Evolutionary conservation across 2,888 invertebrate species (phyloP), one percentile per base, ranked within the genome.

Genomic region (Eristalis intricaria): DNA sequence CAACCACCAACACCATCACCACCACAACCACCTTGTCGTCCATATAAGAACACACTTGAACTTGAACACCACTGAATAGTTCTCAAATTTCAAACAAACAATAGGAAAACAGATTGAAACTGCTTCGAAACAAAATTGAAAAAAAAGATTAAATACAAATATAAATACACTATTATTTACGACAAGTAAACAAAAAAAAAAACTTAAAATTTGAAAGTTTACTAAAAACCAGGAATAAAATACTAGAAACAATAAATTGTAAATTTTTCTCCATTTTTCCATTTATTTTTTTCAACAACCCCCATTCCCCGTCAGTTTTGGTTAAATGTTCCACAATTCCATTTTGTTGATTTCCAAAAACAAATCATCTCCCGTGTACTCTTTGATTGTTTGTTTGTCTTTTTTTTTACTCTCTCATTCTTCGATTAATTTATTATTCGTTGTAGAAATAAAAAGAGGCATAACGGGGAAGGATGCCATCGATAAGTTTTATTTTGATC

Each of bases 121-220:
- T 75, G 76, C 79, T 84, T 87, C 79, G 38, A 84, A 84, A 64
- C 43, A 80, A 88, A 84, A 50, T 8, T 60, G 63, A 71, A 66
- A 85, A 69, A 78, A 73, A 71, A 66, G 58, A 75, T 78, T 74
- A 82, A 61, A 74, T 83, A 86, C 83, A 88, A 81, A 86, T 86
- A 88, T 88, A 80, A 88, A 84, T 74, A 88, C 50, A 50, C 84
- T 84, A 88, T 84, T 84, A 84, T 84, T 76, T 80, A 84, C 79
- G 75, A 76, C 84, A 80, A 84, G 38, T 4, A 32, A 70, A 84
- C 76, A 60, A 74, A 23, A 70, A 78, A 78, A n/a, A 66, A 82
- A 84, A 80, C 73, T 69, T 84, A 75, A 84, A 74, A 64, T 84
- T 69, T 77, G 38, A 77, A 88, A 79, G 79, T 85, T 88, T 85